Conservation (phyloP, 2,797 vertebrate species). For the Rhinoraja longicauda region DNA sequence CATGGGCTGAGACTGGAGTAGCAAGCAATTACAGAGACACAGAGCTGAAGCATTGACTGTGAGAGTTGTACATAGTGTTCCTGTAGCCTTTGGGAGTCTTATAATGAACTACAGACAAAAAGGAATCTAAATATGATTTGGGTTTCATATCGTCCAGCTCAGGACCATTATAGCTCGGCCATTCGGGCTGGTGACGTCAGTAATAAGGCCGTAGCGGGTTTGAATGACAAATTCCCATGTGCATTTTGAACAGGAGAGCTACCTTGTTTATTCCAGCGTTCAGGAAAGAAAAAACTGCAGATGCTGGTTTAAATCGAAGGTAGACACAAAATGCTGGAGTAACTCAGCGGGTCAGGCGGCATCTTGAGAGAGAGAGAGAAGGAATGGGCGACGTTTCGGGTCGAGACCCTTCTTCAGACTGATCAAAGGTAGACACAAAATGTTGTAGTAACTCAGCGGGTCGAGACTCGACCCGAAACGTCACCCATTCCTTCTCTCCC, state of each 20-base stretch:
- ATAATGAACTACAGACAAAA: neutral
- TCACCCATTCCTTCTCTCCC: too few relatives aligned
- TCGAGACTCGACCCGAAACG: too few relatives aligned
- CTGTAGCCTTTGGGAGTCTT: neutral
- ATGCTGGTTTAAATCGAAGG: too few relatives aligned
- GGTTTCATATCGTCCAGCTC: neutral
- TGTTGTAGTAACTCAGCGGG: too few relatives aligned
- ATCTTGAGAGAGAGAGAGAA: too few relatives aligned
- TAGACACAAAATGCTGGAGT: too few relatives aligned
- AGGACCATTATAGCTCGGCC: neutral
- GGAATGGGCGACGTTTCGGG: too few relatives aligned
- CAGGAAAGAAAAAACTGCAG: too few relatives aligned
- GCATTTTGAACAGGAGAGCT: neutral
- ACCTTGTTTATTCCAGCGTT: neutral
- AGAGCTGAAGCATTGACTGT: neutral
- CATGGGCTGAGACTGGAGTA: neutral
- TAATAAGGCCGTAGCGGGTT: neutral
- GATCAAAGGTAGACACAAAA: too few relatives aligned
- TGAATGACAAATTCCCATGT: neutral
- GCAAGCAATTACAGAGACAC: neutral
- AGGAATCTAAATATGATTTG: neutral
- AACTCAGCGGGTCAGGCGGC: too few relatives aligned
- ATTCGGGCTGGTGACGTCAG: neutral
- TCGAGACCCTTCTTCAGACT: too few relatives aligned
- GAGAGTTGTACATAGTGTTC: neutral